Evolutionary conservation across 1,140 invertebrate genomes (phyloP), one percentile per base, ranked within the genome.

Genomic region (Venustaconcha ellipsiformis): DNA sequence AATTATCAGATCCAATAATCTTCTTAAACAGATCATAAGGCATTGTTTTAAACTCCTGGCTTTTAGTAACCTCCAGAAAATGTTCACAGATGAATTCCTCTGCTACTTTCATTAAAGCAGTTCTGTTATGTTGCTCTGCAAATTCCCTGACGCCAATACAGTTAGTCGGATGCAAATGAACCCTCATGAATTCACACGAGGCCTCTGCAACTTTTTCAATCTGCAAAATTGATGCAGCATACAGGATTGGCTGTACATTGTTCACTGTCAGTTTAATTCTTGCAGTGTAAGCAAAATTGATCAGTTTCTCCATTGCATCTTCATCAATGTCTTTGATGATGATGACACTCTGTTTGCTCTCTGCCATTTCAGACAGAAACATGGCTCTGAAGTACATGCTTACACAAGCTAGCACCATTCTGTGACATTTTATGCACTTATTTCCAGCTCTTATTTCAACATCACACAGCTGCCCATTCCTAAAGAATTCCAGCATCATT

Each of bases 181-280:
- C 82, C 72, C 87, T 84, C 88, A 90, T 89, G 80, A 90, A 89
- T 23, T 87, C 84, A 75, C 85, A 86, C 68, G 88, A 89, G 2
- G 87, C 88, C 60, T 82, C 68, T 18, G 88, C 86, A 15, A 90
- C 88, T 37, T 83, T 74, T 60, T 89, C 88, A 30, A 89, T 83
- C 76, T 90, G 89, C 8, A 90, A 80, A 69, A 89, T 89, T 14
- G 87, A 88, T 1, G 88, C 79, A 14, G 88, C 89, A 81, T 87
- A 88, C 15, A 90, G 76, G 18, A 90, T 72, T 14, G 80, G 79
- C 80, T 90, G 88, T 3, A 89, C 89, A 70, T 84, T 89, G 14
- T 90, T 88, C 13, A 85, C 83, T 30, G 80, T 87, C 14, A 90
- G 74, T n/a, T 70, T 71, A 14, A 89, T 83, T 69, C 84, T 84